Conservation (phyloP, 2,888 invertebrate genomes). For the Tupiocoris notatus region DNA sequence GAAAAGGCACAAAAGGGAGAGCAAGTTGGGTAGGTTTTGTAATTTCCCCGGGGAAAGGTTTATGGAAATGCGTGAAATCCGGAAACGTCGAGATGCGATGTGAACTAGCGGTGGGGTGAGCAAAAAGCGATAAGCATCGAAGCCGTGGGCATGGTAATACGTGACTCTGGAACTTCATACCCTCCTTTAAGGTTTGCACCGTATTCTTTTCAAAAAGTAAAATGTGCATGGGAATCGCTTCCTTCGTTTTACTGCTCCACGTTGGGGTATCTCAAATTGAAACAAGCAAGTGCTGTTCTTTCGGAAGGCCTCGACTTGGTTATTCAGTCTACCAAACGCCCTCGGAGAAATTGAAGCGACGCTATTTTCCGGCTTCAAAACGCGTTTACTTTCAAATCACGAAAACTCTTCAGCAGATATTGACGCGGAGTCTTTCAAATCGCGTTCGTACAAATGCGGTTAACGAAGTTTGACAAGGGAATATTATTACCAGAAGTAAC, state of each 20-base stretch:
- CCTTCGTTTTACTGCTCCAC: conserved; percentile 2
- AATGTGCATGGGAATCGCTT: conserved; percentile 31
- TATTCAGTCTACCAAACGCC: not conserved
- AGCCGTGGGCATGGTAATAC: conserved; percentile 16
- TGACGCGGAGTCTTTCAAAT: too few relatives aligned
- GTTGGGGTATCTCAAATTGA: conserved; percentile 24
- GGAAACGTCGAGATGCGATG: conserved; percentile 9
- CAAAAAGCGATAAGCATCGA: conserved; percentile 29
- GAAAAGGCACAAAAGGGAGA: not conserved
- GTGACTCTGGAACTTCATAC: conserved; percentile 34
- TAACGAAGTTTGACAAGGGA: too few relatives aligned
- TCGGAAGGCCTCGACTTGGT: not conserved
- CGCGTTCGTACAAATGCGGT: too few relatives aligned
- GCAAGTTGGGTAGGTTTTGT: conserved; percentile 32
- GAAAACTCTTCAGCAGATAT: too few relatives aligned
- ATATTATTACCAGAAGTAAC: too few relatives aligned
- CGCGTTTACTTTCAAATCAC: not conserved
- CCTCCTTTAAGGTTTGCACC: conserved; percentile 26
- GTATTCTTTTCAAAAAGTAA: conserved; percentile 33
- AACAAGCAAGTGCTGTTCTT: conserved; percentile 1
- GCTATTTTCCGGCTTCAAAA: not conserved
- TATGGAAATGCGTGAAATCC: conserved; percentile 41
- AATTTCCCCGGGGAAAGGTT: conserved; percentile 40
- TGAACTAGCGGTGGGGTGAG: not conserved
- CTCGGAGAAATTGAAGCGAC: not conserved